phyloP scores from a whole-genome alignment of 2,888 invertebrate genomes.

The Ophion ventricosus region DNA sequence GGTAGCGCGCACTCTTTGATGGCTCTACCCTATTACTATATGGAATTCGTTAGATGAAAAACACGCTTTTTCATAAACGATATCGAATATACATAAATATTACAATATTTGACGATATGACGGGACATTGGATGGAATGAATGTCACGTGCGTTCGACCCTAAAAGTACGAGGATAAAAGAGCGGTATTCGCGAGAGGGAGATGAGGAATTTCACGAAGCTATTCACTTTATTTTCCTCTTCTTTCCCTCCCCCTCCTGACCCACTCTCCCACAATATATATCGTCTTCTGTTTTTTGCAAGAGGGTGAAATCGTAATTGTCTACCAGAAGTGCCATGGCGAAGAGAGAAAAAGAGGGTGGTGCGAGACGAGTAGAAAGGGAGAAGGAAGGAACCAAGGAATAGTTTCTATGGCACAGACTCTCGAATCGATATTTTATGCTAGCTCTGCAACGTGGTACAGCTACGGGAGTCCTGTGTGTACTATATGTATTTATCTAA shows the following conservation, averaged over 20 bases:
- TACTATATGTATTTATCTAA: slow-evolving; percentile 61
- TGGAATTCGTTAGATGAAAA: not conserved
- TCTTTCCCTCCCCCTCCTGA: not conserved
- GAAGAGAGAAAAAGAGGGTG: slow-evolving; percentile 1
- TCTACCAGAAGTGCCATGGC: slow-evolving; percentile 25
- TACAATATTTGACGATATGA: slow-evolving; percentile 47
- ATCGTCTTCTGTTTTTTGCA: slow-evolving; percentile 20
- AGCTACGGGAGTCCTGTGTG: slow-evolving; percentile 20
- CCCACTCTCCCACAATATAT: not conserved
- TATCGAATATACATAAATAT: slow-evolving; percentile 46
- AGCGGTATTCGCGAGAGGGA: slow-evolving; percentile 47
- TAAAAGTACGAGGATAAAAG: slow-evolving; percentile 42
- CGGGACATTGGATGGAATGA: slow-evolving; percentile 55
- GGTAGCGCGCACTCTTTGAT: no score
- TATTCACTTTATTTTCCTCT: slow-evolving; percentile 40
- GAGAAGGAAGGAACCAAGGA: slow-evolving; percentile 17
- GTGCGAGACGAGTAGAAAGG: not conserved
- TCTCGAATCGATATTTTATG: slow-evolving; percentile 64
- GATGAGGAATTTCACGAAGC: slow-evolving; percentile 49
- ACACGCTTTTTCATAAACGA: slow-evolving; percentile 15
- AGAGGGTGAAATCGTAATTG: slow-evolving; percentile 60
- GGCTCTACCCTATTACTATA: no score
- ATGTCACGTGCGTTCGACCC: slow-evolving; percentile 40
- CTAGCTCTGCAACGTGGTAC: slow-evolving; percentile 55
- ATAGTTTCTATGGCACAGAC: slow-evolving; percentile 41